A percentile compares a stretch with the other conserved stretches of the same genome.
phyloP scores from a whole-genome alignment of 2,113 vertebrate genomes.

The Callionymus lyra region DNA sequence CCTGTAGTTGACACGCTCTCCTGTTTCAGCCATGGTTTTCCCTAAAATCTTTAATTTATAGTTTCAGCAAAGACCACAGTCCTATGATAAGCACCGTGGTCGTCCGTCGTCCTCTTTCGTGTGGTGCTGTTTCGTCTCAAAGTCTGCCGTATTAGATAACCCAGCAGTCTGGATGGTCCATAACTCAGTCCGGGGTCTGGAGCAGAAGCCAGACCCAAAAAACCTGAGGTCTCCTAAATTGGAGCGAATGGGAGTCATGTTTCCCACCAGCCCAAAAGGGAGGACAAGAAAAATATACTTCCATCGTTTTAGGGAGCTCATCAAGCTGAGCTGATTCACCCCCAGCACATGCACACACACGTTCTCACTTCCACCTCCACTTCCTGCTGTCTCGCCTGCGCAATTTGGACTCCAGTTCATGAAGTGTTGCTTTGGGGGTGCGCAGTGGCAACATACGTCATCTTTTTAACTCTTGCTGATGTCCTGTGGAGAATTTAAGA shows the following conservation, averaged over 20 bases:
- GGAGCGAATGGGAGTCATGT: slow-evolving; percentile 25
- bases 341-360: neutral
- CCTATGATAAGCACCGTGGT: slow-evolving; percentile 9
- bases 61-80: slow-evolving; percentile 28
- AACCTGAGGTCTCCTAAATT: slow-evolving; percentile 15
- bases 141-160: slow-evolving; percentile 40
- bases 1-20: slow-evolving; percentile 32
- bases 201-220: slow-evolving; percentile 13
- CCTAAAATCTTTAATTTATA: slow-evolving; percentile 38
- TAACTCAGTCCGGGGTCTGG: slow-evolving; percentile 28
- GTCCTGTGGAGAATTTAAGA: too few relatives aligned
- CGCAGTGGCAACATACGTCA: slow-evolving; percentile 21
- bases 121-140: slow-evolving; percentile 17
- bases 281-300: slow-evolving; percentile 57
- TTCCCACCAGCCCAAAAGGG: slow-evolving; percentile 28
- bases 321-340: slow-evolving; percentile 10
- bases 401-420: slow-evolving; percentile 21
- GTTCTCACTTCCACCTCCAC: slow-evolving; percentile 26
- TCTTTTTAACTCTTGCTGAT: neutral
- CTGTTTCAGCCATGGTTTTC: slow-evolving; percentile 33
- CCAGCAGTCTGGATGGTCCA: slow-evolving; percentile 41
- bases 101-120: slow-evolving; percentile 9
- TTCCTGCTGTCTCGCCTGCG: slow-evolving; percentile 56
- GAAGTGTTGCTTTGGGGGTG: slow-evolving; percentile 2
- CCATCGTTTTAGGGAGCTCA: slow-evolving; percentile 37